Evolutionary conservation across 2,797 vertebrate species (phyloP), one percentile per base, ranked within the genome.

Genomic region (Sciurus vulgaris): DNA sequence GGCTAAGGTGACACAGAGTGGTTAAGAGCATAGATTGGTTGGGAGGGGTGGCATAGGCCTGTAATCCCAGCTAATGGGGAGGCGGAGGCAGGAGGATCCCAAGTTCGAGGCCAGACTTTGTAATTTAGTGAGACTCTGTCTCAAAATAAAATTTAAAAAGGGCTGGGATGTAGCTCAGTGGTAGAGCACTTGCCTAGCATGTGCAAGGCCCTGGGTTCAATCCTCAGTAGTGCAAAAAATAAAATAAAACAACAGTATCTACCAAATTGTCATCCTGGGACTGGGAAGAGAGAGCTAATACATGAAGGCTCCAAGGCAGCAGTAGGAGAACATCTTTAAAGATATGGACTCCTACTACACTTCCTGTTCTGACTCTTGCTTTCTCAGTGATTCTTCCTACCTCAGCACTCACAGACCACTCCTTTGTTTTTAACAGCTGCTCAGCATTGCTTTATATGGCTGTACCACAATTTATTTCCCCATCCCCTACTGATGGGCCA

Each of bases 311-410:
- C 12, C n/a, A 82, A 89, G 38, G 61, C 49, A 73, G 20, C 35
- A n/a, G 47, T 69, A 33, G 61, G 51, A 70, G 30, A 89, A 82
- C 54, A 35, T 44, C 83, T 97, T 93, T 87, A 73, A 86, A 94
- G 61, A 95, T 56, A 77, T 28, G 78, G 70, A 89, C 6, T 67
- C 51, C 38, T 20, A 9, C 38, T 30, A 10, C 73, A 84, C 8
- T 93, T 90, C 9, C 49, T 76, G 49, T 86, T 91, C 59, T 93
- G 56, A 44, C 15, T 87, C 7, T 91, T 79, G 79, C 3, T 56
- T 65, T 90, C 65, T 91, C 33, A 73, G 89, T 90, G 12, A 91
- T 44, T 70, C 26, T 49, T 79, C 70, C 65, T 84, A 72, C 24
- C 76, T 82, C 87, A 56, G 72, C 59, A 78, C 35, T 63, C 38